Percentiles rank a stretch among this genome's conserved stretches.
These are phyloP conservation scores for Megaceryle torquata DNA, from an alignment of 2,113 vertebrate species.

Conservation along the genomic window DNA sequence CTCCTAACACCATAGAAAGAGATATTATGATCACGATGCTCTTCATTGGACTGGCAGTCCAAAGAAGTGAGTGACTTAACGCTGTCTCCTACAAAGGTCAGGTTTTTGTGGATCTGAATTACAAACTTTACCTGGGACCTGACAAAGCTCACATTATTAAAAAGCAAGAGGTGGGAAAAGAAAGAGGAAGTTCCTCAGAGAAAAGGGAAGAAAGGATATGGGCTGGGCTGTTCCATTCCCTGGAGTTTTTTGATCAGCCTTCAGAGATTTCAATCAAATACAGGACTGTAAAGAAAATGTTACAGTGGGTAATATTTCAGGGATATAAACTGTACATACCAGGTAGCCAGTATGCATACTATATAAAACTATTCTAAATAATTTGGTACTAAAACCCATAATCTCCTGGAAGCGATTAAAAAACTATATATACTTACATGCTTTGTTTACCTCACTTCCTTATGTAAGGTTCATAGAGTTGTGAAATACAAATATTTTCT, in stretches of 20 bases:
- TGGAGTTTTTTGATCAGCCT: not conserved
- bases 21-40: not conserved
- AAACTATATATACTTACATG: not conserved
- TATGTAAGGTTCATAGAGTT: not conserved
- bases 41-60: not conserved
- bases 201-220: not conserved
- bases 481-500: slow-evolving; percentile 13
- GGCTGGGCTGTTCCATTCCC: not conserved
- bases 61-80: not conserved
- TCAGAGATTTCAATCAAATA: not conserved
- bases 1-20: not conserved
- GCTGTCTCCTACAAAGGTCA: not conserved
- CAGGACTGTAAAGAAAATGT: not conserved
- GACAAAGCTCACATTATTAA: not conserved
- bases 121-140: not conserved
- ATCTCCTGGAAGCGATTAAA: not conserved
- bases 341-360: not conserved
- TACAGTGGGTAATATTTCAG: not conserved
- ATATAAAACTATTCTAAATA: not conserved
- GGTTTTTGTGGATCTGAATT: not conserved
- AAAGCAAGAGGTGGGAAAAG: not conserved
- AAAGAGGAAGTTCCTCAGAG: not conserved
- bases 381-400: not conserved
- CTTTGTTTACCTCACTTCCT: not conserved
- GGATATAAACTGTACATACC: not conserved